Base-by-base conservation (phyloP, 2,113 vertebrate species). In the Silurus glanis region DNA sequence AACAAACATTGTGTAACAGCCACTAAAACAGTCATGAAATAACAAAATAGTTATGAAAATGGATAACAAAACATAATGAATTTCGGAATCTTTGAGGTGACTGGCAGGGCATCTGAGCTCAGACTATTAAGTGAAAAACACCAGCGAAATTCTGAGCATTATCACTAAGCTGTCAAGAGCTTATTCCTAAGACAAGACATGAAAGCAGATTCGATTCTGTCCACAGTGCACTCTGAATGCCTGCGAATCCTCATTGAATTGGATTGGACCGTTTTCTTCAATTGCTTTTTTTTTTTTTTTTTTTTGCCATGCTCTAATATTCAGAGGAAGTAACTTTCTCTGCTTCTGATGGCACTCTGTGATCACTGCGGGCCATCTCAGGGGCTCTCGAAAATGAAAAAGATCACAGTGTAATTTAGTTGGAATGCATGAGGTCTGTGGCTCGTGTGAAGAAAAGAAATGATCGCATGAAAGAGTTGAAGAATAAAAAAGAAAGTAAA, bases 281-380 rank as follows among this genome's bases (percentile, higher is more conserved):
- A 25, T 49, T 74, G 72, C 84, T 66, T 47, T 82, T 83, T 66
- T 71, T 23, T 83, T n/a, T 76, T n/a, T n/a, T 80, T 76, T 84
- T 78, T 75, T 87, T 59, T 45, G 25, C 37, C 75, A 81, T 58
- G 28, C 85, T 90, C 87, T 86, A 90, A 91, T 84, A 84, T 87
- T 75, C 86, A 56, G 67, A 28, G 53, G 86, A 93, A 90, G 90
- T 79, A 75, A 87, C 83, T 61, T 85, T 87, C 83, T 84, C 85
- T 80, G 71, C 84, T 87, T 88, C 89, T 72, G 79, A 81, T 62
- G 90, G 88, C 84, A 84, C 89, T 90, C 89, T 91, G 89, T 93
- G 90, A 93, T 94, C 92, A 91, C 84, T 88, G 90, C 83, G 6
- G 58, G 82, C 90, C 66, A 84, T 85, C 88, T 88, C 89, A 21